Percentiles rank a stretch among this genome's conserved stretches.
These are phyloP conservation scores for Agriopis aurantiaria DNA, from an alignment of 2,888 invertebrate genomes.

Conservation along the genomic window DNA sequence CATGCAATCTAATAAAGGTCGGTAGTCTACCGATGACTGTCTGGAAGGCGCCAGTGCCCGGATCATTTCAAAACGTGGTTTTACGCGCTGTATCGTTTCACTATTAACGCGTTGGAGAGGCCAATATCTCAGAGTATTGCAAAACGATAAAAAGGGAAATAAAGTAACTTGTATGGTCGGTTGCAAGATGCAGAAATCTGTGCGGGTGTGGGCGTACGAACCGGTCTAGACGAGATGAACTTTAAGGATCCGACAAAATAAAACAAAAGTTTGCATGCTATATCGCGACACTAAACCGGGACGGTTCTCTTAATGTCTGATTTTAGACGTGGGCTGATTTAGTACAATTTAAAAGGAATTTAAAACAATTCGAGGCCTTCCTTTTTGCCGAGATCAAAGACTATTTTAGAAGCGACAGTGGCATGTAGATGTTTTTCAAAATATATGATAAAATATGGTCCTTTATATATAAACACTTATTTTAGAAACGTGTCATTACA, in stretches of 20 bases:
- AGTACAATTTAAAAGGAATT: slow-evolving; percentile 48
- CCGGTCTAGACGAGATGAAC: slow-evolving; percentile 85
- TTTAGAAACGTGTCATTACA: too few species aligned
- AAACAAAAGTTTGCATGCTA: slow-evolving; percentile 72
- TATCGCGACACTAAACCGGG: slow-evolving; percentile 73
- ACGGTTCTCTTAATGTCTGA: slow-evolving; percentile 69
- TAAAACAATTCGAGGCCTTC: slow-evolving; percentile 42
- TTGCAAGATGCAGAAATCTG: slow-evolving; percentile 86
- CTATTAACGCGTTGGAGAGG: slow-evolving; percentile 72
- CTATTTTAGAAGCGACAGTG: slow-evolving; percentile 32
- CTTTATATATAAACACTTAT: too few species aligned
- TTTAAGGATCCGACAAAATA: slow-evolving; percentile 81
- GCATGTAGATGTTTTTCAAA: too few species aligned
- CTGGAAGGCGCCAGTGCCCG: slow-evolving; percentile 25
- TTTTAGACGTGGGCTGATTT: slow-evolving; percentile 57
- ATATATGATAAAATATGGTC: too few species aligned
- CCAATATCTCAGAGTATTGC: slow-evolving; percentile 77
- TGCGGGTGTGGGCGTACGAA: slow-evolving; percentile 76
- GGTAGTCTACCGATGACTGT: slow-evolving; percentile 20
- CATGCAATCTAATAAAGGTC: slow-evolving; percentile 23
- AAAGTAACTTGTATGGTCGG: slow-evolving; percentile 82
- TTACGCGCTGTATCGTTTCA: slow-evolving; percentile 65
- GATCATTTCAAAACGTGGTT: slow-evolving; percentile 55
- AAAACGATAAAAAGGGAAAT: slow-evolving; percentile 82
- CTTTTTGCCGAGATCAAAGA: slow-evolving; percentile 44